Percentiles rank a stretch among this genome's conserved stretches.
These are phyloP conservation scores for Anarrhichthys ocellatus DNA, from an alignment of 2,113 vertebrate species.

Conservation along the genomic window DNA sequence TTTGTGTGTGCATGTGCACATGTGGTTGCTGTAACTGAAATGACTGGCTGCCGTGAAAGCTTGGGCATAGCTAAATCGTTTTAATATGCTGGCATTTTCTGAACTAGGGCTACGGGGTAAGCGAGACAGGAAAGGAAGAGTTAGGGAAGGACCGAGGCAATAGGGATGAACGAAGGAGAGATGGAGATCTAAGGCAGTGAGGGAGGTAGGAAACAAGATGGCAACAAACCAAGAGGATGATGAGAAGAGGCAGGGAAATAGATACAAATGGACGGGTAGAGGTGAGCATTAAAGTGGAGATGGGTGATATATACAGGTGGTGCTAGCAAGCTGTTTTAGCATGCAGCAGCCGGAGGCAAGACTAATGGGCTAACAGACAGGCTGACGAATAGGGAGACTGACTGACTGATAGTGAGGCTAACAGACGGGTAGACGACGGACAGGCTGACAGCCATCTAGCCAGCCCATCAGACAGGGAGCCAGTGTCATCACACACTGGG, in stretches of 20 bases:
- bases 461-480: conserved; percentile 70
- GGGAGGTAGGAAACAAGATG: conserved; percentile 16
- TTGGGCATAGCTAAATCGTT: conserved; percentile 61
- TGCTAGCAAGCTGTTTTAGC: conserved; percentile 55
- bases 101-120: conserved; percentile 42
- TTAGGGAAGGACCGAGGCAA: conserved; percentile 4
- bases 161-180: not conserved
- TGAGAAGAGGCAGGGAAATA: conserved; percentile 27
- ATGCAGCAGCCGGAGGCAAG: conserved; percentile 35
- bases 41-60: conserved; percentile 66
- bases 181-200: conserved; percentile 5
- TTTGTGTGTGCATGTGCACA: not conserved
- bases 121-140: conserved; percentile 21
- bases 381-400: conserved; percentile 38
- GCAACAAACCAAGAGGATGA: conserved; percentile 35
- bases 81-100: conserved; percentile 63
- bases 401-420: conserved; percentile 57
- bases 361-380: conserved; percentile 48
- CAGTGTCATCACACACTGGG: conserved; percentile 77
- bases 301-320: conserved; percentile 48
- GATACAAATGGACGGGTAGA: conserved; percentile 17
- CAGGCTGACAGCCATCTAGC: conserved; percentile 68
- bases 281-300: conserved; percentile 31
- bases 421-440: conserved; percentile 74
- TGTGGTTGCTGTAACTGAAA: conserved; percentile 62